phyloP scores from a whole-genome alignment of 2,888 invertebrate genomes.

The Minunthozetes semirufus region DNA sequence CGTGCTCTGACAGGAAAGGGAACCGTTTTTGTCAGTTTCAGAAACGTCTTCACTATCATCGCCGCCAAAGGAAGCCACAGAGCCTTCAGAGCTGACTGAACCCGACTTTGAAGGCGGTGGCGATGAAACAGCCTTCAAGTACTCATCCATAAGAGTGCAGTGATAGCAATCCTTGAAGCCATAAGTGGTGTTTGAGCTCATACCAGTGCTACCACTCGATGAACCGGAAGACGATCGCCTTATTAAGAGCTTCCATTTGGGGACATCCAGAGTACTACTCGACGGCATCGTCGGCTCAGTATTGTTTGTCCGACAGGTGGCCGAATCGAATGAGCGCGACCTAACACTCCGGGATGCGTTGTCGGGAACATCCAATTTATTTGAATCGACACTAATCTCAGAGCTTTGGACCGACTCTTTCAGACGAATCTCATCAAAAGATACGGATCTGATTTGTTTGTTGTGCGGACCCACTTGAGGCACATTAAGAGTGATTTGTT shows the following conservation, averaged over 20 bases:
- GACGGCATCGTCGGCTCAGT: background rate
- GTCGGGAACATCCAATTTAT: conserved; percentile 30
- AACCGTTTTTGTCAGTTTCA: background rate
- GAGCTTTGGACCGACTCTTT: conserved; percentile 1
- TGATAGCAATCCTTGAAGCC: conserved; percentile 36
- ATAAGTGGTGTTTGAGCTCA: background rate
- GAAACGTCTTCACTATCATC: conserved; percentile 12
- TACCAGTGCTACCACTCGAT: conserved; percentile 2
- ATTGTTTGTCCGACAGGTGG: conserved; percentile 12
- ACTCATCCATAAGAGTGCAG: conserved; percentile 32
- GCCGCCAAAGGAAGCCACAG: conserved; percentile 28
- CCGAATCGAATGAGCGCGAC: conserved; percentile 34
- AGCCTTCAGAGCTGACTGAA: conserved; percentile 33
- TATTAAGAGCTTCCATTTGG: conserved; percentile 38
- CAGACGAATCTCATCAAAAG: conserved; percentile 34
- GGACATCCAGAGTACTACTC: conserved; percentile 33
- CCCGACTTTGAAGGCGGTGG: conserved; percentile 30
- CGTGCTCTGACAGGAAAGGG: background rate
- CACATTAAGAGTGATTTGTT: conserved; percentile 28
- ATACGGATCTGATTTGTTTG: conserved; percentile 32
- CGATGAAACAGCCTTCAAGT: conserved; percentile 1
- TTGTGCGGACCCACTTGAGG: conserved; percentile 21
- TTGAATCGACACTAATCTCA: background rate
- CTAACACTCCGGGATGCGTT: conserved; percentile 12
- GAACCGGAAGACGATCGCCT: conserved; percentile 35